A percentile compares a stretch with the other conserved stretches of the same genome.
phyloP scores from a whole-genome alignment of 2,797 vertebrate genomes.

The Chlorospingus semifuscus region DNA sequence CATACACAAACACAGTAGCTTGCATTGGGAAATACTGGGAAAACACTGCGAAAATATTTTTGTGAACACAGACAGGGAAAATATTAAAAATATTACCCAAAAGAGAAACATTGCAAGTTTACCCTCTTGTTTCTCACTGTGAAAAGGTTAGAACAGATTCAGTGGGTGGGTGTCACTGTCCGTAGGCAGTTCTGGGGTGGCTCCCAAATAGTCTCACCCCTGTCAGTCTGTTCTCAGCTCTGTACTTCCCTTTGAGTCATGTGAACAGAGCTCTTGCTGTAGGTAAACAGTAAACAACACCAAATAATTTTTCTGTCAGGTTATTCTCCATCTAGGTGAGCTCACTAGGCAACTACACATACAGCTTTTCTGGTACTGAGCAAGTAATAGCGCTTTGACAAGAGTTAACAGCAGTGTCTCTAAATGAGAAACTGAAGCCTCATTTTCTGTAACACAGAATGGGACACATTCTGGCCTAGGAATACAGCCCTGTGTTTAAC shows the following conservation, averaged over 20 bases:
- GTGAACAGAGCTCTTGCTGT: neutral
- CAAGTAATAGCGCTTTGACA: fast-evolving
- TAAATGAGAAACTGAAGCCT: neutral
- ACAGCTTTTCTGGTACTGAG: neutral
- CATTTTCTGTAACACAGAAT: neutral
- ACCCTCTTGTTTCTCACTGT: neutral
- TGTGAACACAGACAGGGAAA: neutral
- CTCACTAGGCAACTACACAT: neutral
- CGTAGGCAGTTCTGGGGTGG: neutral
- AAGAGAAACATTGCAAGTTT: neutral
- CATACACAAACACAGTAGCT: neutral
- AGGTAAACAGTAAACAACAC: neutral
- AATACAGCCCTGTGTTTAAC: neutral
- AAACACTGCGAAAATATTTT: neutral
- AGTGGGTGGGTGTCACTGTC: neutral
- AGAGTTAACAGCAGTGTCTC: neutral
- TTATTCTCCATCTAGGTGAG: neutral
- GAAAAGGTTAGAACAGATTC: neutral
- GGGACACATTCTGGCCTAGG: neutral
- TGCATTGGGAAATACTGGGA: neutral
- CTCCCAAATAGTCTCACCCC: neutral
- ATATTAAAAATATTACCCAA: neutral
- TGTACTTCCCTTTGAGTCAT: neutral
- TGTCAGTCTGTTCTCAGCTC: neutral
- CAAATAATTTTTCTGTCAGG: neutral